Percentiles rank a stretch among this genome's conserved stretches.
Evolutionary conservation across 2,888 invertebrate species (phyloP).

Genomic region (Euproctis similis): DNA sequence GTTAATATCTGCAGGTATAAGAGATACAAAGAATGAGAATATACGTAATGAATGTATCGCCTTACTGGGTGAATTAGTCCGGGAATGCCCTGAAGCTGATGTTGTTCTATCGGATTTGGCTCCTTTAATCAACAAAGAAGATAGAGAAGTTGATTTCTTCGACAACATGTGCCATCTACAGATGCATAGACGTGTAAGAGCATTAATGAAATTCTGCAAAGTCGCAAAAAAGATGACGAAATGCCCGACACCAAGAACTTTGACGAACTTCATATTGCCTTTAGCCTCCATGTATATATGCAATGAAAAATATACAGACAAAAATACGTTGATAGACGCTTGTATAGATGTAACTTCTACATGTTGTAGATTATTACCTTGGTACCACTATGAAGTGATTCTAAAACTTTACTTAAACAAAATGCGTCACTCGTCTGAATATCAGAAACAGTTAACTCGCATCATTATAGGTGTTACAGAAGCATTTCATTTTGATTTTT

Average conservation of each 20-base stretch:
- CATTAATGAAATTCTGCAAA: constrained; percentile 84
- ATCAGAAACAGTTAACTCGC: constrained; percentile 89
- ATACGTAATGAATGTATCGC: constrained; percentile 87
- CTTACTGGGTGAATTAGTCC: constrained; percentile 84
- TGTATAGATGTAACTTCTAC: constrained; percentile 88
- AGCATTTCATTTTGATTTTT: constrained; percentile 93
- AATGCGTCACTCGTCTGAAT: constrained; percentile 81
- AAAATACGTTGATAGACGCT: constrained; percentile 88
- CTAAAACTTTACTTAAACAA: constrained; percentile 87
- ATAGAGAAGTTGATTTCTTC: constrained; percentile 94
- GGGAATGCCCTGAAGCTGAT: constrained; percentile 82
- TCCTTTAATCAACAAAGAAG: constrained; percentile 79
- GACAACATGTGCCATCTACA: constrained; percentile 94
- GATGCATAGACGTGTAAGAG: constrained; percentile 88
- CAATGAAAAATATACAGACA: constrained; percentile 83
- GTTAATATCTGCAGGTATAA: constrained; percentile 83
- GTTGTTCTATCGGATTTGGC: constrained; percentile 82
- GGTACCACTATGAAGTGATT: constrained; percentile 91
- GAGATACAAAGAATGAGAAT: constrained; percentile 80
- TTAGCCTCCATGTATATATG: constrained; percentile 87
- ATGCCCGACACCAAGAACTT: constrained; percentile 79
- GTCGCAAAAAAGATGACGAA: constrained; percentile 77
- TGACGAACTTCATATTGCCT: constrained; percentile 91
- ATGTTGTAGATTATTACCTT: constrained; percentile 86
- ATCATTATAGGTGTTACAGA: constrained; percentile 87